Conservation (phyloP, 92 coral and sea anemone genomes). For the Heteractis magnifica region DNA sequence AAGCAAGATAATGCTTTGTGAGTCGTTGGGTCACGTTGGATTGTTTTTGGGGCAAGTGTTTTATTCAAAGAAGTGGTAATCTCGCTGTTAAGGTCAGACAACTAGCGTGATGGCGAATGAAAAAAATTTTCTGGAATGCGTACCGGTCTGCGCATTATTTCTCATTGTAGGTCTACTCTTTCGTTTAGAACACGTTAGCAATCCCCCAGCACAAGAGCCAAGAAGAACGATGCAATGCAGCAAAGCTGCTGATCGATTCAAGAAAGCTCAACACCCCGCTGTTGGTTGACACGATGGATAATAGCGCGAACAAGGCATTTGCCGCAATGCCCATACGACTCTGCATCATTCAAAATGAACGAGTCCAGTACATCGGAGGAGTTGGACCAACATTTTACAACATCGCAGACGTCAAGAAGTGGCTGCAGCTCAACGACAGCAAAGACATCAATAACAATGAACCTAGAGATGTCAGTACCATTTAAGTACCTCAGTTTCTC, state of each 20-base stretch:
- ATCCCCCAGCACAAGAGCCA: conserved; percentile 77
- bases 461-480: not conserved
- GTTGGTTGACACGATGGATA: conserved; percentile 63
- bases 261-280: conserved; percentile 41
- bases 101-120: not conserved
- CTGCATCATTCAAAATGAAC: conserved; percentile 56
- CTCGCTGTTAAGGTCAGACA: not conserved
- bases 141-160: not conserved
- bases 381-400: conserved; percentile 71
- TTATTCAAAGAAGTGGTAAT: not conserved
- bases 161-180: not conserved
- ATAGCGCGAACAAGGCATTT: conserved; percentile 54
- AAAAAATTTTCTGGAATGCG: not conserved
- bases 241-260: conserved; percentile 44
- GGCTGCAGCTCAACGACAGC: conserved; percentile 49
- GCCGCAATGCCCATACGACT: conserved; percentile 74
- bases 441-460: conserved; percentile 27
- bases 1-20: not conserved
- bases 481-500: not conserved
- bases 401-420: conserved; percentile 45
- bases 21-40: not conserved
- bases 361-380: conserved; percentile 66
- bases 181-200: conserved; percentile 44
- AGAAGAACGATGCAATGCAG: conserved; percentile 81
- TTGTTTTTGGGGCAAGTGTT: not conserved